Conservation (phyloP, 2,797 vertebrate species). For the Arctocebus calabarensis region DNA sequence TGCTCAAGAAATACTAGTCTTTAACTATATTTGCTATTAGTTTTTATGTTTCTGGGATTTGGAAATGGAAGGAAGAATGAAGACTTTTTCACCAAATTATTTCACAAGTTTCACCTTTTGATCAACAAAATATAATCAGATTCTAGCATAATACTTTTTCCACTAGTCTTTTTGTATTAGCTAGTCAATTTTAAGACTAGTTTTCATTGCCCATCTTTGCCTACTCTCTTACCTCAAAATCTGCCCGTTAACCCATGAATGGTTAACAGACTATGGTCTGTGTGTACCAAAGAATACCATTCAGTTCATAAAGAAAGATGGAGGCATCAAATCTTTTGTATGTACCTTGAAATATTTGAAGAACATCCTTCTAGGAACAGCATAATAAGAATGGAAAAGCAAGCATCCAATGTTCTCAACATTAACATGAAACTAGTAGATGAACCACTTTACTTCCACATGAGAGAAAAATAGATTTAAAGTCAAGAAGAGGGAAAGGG, state of each 20-base stretch:
- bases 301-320: too few species aligned
- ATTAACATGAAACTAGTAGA: too few species aligned
- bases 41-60: not conserved
- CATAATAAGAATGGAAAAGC: too few species aligned
- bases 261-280: too few species aligned
- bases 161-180: not conserved
- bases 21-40: not conserved
- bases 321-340: too few species aligned
- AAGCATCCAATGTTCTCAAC: too few species aligned
- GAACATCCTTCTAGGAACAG: too few species aligned
- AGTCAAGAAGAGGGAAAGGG: too few species aligned
- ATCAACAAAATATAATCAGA: not conserved
- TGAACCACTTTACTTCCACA: too few species aligned
- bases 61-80: not conserved
- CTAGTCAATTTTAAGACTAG: not conserved
- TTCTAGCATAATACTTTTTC: not conserved
- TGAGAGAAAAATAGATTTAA: too few species aligned
- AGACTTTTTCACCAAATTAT: not conserved
- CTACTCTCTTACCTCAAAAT: not conserved
- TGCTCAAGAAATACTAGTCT: not conserved
- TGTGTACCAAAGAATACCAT: too few species aligned
- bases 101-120: not conserved
- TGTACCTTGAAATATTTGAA: too few species aligned
- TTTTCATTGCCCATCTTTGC: not conserved
- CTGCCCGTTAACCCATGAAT: not conserved